Base-by-base conservation (phyloP, 2,113 vertebrate genomes). In the Hippocampus abdominalis region DNA sequence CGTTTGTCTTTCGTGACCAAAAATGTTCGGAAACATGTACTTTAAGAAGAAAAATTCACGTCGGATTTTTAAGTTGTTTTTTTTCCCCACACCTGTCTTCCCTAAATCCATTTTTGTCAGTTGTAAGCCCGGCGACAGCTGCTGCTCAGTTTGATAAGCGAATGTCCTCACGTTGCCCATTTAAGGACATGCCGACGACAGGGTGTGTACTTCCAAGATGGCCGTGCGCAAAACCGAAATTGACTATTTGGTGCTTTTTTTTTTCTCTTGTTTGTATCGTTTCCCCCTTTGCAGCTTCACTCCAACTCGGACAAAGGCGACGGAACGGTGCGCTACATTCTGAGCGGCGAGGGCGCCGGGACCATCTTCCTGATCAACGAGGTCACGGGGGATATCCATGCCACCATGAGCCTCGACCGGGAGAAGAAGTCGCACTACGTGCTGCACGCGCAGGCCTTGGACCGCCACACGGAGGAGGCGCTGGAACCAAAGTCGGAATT, bases 271-370 rank as follows among this genome's bases (percentile, higher is more conserved):
- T 49, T 27, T 46, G 2, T 64, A 36, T 36, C 32, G 3, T 78
- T 20, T 62, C 56, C 72, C 15, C 23, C 88, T 87, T 87, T 88
- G 2, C 92, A 99, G 97, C 92, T 99, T 71, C 97, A 98, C 89
- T 99, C 97, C 70, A 99, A 99, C 92, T 98, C 97, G 0, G 97
- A 99, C 90, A 98, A 98, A 93, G 97, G 97, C 49, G 97, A 99
- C 77, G 97, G 97, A 69, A 95, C 96, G 25, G 95, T 99, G 80
- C 94, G 95, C 83, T 99, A 99, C 87, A 95, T 99, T 68, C 94
- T 99, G 76, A 96, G 95, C 60, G 97, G 97, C 71, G 97, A 99
- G 90, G 97, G 97, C 32, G 96, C 97, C 0, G 97, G 96, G 29
- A 95, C 93, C 76, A 97, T 99, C 90, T 99, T 99, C 86, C 91